Evolutionary conservation across 1,140 invertebrate genomes (phyloP).

Genomic region (Brachystomella parvula): DNA sequence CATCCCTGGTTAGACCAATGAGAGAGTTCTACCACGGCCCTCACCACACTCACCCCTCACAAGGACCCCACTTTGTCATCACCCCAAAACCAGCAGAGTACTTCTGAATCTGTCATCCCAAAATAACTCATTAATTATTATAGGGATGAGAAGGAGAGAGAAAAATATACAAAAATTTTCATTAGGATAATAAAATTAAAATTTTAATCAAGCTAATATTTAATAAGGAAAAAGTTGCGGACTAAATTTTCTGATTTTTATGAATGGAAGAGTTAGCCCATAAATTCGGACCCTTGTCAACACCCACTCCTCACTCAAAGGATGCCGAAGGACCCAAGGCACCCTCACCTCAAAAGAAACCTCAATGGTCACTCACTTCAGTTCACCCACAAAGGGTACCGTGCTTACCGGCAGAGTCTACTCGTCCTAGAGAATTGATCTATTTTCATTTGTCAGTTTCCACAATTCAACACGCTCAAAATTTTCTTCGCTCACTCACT

Average conservation of each 20-base stretch:
- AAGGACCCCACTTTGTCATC: constrained; percentile 2
- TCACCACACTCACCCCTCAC: background rate
- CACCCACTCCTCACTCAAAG: constrained; percentile 16
- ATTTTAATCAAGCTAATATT: too few relatives aligned
- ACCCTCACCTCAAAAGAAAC: background rate
- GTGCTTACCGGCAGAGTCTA: background rate
- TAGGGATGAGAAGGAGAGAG: too few relatives aligned
- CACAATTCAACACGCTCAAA: background rate
- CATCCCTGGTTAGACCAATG: background rate
- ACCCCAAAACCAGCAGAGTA: background rate
- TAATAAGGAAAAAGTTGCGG: too few relatives aligned
- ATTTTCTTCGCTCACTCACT: background rate
- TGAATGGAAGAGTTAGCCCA: too few relatives aligned
- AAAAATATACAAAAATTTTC: too few relatives aligned
- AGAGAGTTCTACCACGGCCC: background rate
- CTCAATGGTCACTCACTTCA: background rate
- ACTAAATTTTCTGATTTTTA: too few relatives aligned
- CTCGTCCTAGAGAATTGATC: constrained; percentile 18
- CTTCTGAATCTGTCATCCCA: background rate
- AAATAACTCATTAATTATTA: too few relatives aligned
- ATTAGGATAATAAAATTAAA: too few relatives aligned
- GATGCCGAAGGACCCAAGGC: constrained; percentile 13
- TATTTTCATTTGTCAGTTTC: constrained; percentile 25
- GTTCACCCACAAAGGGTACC: background rate
- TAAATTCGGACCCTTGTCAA: too few relatives aligned